Percentiles rank a stretch among this genome's conserved stretches.
phyloP scores from a whole-genome alignment of 2,888 invertebrate genomes.

The Drosophila percnosoma region DNA sequence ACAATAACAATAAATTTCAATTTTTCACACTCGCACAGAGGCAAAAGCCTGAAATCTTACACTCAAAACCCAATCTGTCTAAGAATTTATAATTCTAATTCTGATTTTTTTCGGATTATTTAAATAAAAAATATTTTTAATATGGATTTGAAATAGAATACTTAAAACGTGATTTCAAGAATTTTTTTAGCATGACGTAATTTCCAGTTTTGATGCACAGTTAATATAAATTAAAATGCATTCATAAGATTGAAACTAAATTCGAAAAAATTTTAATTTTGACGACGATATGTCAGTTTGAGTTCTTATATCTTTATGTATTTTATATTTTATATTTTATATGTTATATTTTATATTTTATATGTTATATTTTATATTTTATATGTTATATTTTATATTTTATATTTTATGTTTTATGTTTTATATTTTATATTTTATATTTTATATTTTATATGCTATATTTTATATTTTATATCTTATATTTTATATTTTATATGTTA shows the following conservation, averaged over 20 bases:
- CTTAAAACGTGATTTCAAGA: neutral
- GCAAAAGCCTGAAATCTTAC: slow-evolving; percentile 23
- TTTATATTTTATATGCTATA: too few species aligned
- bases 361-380: too few species aligned
- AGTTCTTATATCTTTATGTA: rapidly evolving
- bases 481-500: too few species aligned
- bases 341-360: too few species aligned
- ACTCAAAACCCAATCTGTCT: neutral
- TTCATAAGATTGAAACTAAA: neutral
- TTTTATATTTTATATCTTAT: too few species aligned
- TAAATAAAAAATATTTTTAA: neutral
- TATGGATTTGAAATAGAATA: neutral
- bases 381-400: too few species aligned
- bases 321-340: neutral
- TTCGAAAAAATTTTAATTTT: too few species aligned
- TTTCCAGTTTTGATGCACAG: too few species aligned
- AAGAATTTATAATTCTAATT: neutral
- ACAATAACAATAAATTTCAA: slow-evolving; percentile 78
- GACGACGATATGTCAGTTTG: too few species aligned
- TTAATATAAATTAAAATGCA: too few species aligned
- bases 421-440: too few species aligned
- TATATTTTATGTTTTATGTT: too few species aligned
- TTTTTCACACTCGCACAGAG: slow-evolving; percentile 63
- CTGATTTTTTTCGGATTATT: neutral
- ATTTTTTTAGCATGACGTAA: neutral